Percentiles rank a stretch among this genome's conserved stretches.
Conservation (phyloP, 2,888 invertebrate species). For the Diachrysia chrysitis region DNA sequence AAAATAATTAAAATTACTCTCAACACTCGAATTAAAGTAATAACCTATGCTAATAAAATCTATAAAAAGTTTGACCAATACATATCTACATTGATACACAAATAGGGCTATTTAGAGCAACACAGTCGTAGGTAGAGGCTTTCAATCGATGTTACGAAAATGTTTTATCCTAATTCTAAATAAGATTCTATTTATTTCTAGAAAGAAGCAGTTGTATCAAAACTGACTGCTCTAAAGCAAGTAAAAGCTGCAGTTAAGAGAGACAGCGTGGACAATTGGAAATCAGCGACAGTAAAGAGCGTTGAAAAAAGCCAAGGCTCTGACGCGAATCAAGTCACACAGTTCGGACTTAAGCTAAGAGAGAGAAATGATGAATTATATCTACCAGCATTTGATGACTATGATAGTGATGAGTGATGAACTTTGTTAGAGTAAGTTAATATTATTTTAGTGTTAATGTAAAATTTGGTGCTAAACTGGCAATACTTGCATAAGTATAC, state of each 20-base stretch:
- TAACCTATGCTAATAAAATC: too few relatives aligned
- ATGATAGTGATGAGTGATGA: conserved; percentile 67
- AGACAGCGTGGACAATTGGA: conserved; percentile 72
- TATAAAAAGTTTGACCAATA: too few relatives aligned
- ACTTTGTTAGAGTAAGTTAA: conserved; percentile 5
- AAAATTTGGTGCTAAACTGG: neutral
- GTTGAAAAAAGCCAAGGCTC: conserved; percentile 71
- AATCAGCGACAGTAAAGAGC: conserved; percentile 66
- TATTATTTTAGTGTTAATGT: neutral
- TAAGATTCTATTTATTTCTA: conserved; percentile 62
- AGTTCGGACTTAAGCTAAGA: conserved; percentile 80
- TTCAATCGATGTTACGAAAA: too few relatives aligned
- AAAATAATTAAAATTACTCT: neutral
- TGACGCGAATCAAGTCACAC: conserved; percentile 74
- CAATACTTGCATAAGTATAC: conserved; percentile 3
- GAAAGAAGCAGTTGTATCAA: conserved; percentile 77
- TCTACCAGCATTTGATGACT: conserved; percentile 80
- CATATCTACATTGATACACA: too few relatives aligned
- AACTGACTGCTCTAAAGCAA: conserved; percentile 72
- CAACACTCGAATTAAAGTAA: too few relatives aligned
- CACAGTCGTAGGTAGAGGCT: too few relatives aligned
- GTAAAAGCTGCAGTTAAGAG: conserved; percentile 71
- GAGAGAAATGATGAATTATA: conserved; percentile 82
- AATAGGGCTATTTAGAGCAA: too few relatives aligned
- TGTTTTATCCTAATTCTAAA: neutral